Evolutionary conservation across 2,113 vertebrate species (phyloP).

Genomic region (Cichladusa arquata): DNA sequence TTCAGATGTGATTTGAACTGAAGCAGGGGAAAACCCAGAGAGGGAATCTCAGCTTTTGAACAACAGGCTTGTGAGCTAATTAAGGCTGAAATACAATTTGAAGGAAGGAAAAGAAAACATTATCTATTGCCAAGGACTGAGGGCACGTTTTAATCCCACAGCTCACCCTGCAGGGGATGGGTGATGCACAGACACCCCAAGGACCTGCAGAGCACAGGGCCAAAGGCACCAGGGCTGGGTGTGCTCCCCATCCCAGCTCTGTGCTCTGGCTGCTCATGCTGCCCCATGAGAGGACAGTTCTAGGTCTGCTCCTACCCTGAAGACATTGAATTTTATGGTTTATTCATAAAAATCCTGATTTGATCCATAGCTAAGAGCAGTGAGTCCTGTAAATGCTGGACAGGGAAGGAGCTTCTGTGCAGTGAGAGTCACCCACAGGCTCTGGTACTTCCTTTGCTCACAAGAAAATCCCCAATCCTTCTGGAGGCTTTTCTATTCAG

Average conservation of each 20-base stretch:
- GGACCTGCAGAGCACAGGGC: not conserved
- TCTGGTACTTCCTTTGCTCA: not conserved
- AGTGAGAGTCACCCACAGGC: not conserved
- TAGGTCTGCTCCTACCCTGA: not conserved
- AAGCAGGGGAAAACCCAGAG: constrained; percentile 8
- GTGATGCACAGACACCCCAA: not conserved
- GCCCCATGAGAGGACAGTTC: not conserved
- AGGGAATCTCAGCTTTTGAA: constrained; percentile 16
- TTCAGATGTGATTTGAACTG: constrained; percentile 46
- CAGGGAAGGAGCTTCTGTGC: not conserved
- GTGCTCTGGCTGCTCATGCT: not conserved
- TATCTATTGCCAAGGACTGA: not conserved
- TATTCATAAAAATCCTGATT: not conserved
- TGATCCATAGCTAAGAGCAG: not conserved
- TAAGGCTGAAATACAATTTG: constrained; percentile 22
- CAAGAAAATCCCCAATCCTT: not conserved
- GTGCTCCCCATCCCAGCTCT: not conserved
- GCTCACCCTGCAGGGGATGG: not conserved
- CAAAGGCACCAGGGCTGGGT: not conserved
- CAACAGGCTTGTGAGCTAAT: constrained; percentile 12
- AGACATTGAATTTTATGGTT: not conserved
- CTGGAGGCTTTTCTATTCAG: not conserved
- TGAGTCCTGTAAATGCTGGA: not conserved
- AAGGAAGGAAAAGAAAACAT: not conserved
- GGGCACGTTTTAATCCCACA: not conserved